Evolutionary conservation across 2,113 vertebrate genomes (phyloP), one percentile per base, ranked within the genome.

Genomic region (Hystrix cristata): DNA sequence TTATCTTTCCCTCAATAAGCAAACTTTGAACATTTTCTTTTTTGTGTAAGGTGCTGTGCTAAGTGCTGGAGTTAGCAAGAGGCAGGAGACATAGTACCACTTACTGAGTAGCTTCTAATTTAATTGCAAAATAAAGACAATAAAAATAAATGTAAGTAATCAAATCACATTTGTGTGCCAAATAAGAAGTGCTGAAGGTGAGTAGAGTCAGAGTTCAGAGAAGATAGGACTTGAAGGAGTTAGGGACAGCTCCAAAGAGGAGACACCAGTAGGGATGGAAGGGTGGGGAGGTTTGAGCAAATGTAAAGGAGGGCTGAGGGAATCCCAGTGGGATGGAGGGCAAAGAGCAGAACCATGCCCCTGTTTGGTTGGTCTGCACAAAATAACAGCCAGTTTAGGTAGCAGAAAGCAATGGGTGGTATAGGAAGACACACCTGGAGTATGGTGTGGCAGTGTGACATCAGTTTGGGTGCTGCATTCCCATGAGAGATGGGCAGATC

Each of bases 31-130:
- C 3, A 3, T 59, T 48, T 38, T 38, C 38, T 38, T 38, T 79
- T 85, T n/a, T 31, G 18, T 8, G 11, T 7, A 14, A 85, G 18
- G 27, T 25, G 27, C 25, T 12, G 0, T 11, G 7, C 21, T 43
- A 48, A 14, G 59, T 0, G 19, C 27, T 46, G 38, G 46, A 87
- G 51, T 55, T 38, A 74, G 11, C 29, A 94, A 83, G 51, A 85
- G 31, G 65, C 34, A 29, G 0, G 10, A 3, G 23, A 69, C 5
- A 0, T 0, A 43, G 57, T n/a, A 7, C 10, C 3, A 85, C 8
- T 55, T 19, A 46, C 1, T 83, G 4, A 71, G 31, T 29, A 80
- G 19, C 9, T 51, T 90, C 60, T 27, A 34, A 87, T 34, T 79
- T 88, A 76, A 19, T 10, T 55, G 31, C 67, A 76, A 51, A 55